A percentile compares a stretch with the other conserved stretches of the same genome.
Conservation (phyloP, 1,140 invertebrate species). For the Orius laevigatus region DNA sequence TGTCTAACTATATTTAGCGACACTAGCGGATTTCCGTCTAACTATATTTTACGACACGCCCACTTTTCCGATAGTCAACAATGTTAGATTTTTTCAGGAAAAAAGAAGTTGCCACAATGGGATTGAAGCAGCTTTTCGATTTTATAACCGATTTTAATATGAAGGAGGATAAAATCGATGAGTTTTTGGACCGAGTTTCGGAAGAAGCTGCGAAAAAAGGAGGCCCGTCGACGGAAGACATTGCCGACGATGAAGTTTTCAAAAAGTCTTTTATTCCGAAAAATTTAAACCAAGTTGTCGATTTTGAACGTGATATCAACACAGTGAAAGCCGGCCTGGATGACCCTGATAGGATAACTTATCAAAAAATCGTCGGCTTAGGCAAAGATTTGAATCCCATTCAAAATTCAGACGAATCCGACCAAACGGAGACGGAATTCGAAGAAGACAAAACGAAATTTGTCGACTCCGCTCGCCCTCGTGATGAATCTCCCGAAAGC, state of each 20-base stretch:
- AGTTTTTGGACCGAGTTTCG: constrained; percentile 53
- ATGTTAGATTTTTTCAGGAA: constrained; percentile 72
- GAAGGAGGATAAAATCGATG: constrained; percentile 64
- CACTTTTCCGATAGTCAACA: too few relatives aligned
- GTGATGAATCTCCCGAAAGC: constrained; percentile 71
- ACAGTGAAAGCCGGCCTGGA: constrained; percentile 49
- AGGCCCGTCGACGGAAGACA: constrained; percentile 44
- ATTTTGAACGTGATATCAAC: constrained; percentile 77
- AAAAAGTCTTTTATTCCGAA: constrained; percentile 90
- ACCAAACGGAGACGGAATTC: constrained; percentile 26
- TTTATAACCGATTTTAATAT: constrained; percentile 87
- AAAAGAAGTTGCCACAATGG: constrained; percentile 73
- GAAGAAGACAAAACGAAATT: constrained; percentile 40
- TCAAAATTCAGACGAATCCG: constrained; percentile 26
- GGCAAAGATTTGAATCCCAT: constrained; percentile 60
- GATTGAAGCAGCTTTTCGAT: constrained; percentile 83
- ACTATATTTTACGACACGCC: too few relatives aligned
- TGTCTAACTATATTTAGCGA: too few relatives aligned
- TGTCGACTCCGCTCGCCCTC: constrained; percentile 50
- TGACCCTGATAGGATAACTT: constrained; percentile 49
- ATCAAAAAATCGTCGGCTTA: constrained; percentile 70
- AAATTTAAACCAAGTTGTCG: constrained; percentile 76
- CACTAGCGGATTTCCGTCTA: too few relatives aligned
- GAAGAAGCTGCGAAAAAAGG: constrained; percentile 41
- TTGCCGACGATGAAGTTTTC: constrained; percentile 80